Conservation (phyloP, 2,797 vertebrate species). For the Chelmon rostratus region DNA sequence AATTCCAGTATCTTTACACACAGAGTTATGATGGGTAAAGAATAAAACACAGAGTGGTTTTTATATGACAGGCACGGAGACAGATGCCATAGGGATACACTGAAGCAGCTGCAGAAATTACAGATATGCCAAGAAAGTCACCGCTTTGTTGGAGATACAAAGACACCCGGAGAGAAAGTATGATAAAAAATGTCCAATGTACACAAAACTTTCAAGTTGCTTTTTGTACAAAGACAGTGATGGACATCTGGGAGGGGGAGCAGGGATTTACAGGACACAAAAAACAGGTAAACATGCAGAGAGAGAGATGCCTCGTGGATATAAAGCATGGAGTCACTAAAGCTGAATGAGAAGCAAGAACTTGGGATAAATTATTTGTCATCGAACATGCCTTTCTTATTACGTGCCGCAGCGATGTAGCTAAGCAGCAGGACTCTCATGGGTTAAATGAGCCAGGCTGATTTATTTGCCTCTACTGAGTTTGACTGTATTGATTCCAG, state of each 20-base stretch:
- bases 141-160: constrained; percentile 24
- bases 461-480: constrained; percentile 76
- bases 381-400: constrained; percentile 68
- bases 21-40: constrained; percentile 52
- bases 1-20: constrained; percentile 57
- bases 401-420: constrained; percentile 30
- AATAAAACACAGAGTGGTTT: constrained; percentile 63
- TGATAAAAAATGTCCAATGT: neutral
- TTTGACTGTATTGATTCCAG: constrained; percentile 80
- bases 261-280: constrained; percentile 31
- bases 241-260: neutral
- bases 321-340: constrained; percentile 29
- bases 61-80: constrained; percentile 54
- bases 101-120: constrained; percentile 46
- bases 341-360: constrained; percentile 51
- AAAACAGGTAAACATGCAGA: constrained; percentile 28
- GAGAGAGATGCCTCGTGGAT: constrained; percentile 30
- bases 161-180: constrained; percentile 26
- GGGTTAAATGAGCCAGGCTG: constrained; percentile 76
- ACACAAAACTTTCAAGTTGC: constrained; percentile 27
- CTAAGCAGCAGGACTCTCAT: constrained; percentile 56
- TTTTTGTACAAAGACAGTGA: constrained; percentile 24
- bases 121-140: constrained; percentile 17
- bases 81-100: constrained; percentile 40
- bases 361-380: constrained; percentile 68